Evolutionary conservation across 2,113 vertebrate species (phyloP).

Genomic region (Burhinus oedicnemus): DNA sequence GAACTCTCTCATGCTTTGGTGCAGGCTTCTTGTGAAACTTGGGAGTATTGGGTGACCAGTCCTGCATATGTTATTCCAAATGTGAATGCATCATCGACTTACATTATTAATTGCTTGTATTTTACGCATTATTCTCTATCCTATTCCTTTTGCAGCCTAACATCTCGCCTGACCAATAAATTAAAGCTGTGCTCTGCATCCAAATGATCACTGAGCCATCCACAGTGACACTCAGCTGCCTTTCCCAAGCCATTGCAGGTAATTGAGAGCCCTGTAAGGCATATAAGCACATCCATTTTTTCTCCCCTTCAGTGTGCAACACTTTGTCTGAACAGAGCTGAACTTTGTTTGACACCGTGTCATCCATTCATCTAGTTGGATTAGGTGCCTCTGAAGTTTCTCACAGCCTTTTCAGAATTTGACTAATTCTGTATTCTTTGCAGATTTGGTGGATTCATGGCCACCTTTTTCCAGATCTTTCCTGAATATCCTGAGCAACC

Average conservation of each 20-base stretch:
- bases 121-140: slow-evolving; percentile 21
- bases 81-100: not conserved
- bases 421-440: not conserved
- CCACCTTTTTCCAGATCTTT: not conserved
- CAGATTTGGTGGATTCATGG: not conserved
- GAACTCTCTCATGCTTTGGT: not conserved
- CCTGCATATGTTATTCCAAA: slow-evolving; percentile 8
- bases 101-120: slow-evolving; percentile 33
- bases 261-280: slow-evolving; percentile 24
- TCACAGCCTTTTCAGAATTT: not conserved
- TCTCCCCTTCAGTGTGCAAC: not conserved
- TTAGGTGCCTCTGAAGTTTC: not conserved
- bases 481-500: not conserved
- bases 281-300: not conserved
- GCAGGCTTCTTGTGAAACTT: not conserved
- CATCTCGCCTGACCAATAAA: slow-evolving; percentile 33
- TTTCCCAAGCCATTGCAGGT: slow-evolving; percentile 16
- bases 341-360: slow-evolving; percentile 10
- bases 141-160: not conserved
- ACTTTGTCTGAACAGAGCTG: slow-evolving; percentile 39
- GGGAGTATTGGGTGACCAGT: not conserved
- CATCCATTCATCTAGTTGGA: not conserved
- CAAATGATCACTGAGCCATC: not conserved
- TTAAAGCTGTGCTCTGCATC: slow-evolving; percentile 32
- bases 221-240: slow-evolving; percentile 5